Percentiles rank a stretch among this genome's conserved stretches.
These are phyloP conservation scores for Amblyraja radiata DNA, from an alignment of 2,797 vertebrate genomes.

Conservation along the genomic window DNA sequence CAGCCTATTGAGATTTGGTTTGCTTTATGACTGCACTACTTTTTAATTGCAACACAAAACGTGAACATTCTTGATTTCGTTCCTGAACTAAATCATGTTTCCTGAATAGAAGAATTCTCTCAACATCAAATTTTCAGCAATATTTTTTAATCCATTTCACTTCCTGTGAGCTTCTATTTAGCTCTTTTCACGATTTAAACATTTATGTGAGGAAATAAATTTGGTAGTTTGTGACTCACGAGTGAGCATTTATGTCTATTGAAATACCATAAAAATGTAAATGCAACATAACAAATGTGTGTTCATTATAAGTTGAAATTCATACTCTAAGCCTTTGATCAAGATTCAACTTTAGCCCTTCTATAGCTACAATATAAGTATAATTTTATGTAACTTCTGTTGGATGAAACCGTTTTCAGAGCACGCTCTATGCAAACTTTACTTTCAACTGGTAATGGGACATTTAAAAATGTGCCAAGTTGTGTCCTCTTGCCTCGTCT, in stretches of 20 bases:
- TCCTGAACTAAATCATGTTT: not conserved
- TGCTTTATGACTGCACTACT: not conserved
- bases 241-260: not conserved
- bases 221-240: not conserved
- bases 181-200: not conserved
- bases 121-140: not conserved
- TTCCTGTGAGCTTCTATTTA: not conserved
- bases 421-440: too few species aligned
- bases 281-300: not conserved
- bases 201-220: not conserved
- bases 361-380: too few species aligned
- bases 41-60: not conserved
- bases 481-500: not conserved
- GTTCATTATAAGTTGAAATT: not conserved
- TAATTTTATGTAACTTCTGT: not conserved
- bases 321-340: not conserved
- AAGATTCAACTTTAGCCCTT: not conserved
- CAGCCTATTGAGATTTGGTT: not conserved
- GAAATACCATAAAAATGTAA: not conserved
- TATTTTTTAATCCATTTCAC: not conserved
- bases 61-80: not conserved
- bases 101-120: not conserved
- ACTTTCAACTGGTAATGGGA: not conserved
- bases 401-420: not conserved
- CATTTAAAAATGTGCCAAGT: not conserved